A percentile compares a stretch with the other conserved stretches of the same genome.
phyloP scores from a whole-genome alignment of 2,113 vertebrate genomes.

The Leucoraja erinaceus region DNA sequence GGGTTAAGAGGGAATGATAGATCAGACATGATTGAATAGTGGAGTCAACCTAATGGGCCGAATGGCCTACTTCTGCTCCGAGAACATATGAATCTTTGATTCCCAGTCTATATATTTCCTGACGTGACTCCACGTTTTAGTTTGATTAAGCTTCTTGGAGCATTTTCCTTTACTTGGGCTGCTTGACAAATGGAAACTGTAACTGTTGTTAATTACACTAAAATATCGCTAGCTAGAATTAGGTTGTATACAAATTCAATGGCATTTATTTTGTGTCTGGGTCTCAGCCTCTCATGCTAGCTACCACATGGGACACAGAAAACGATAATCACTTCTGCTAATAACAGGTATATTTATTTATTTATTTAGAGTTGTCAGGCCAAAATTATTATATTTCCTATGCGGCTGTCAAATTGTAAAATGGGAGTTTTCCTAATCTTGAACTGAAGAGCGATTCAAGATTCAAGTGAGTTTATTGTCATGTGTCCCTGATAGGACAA shows the following conservation, averaged over 20 bases:
- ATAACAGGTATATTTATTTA: constrained; percentile 8
- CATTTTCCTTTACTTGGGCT: no score
- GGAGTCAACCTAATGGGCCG: no score
- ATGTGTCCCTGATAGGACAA: no score
- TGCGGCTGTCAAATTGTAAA: background rate
- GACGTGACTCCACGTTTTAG: no score
- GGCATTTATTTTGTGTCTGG: background rate
- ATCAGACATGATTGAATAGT: no score
- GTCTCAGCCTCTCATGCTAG: background rate
- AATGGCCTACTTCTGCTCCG: no score
- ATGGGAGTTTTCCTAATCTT: background rate
- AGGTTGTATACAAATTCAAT: background rate
- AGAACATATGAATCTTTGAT: no score
- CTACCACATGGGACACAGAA: background rate
- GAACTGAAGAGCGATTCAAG: no score
- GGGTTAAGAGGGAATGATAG: no score
- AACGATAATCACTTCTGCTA: background rate
- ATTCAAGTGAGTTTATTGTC: no score
- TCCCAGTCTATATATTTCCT: no score
- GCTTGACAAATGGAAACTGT: background rate
- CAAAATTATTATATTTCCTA: constrained; percentile 17
- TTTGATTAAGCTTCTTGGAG: no score
- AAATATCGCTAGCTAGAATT: background rate
- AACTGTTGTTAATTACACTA: background rate
- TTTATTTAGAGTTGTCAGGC: background rate